These are phyloP conservation scores for Selenia dentaria DNA, from an alignment of 2,888 invertebrate genomes.

Conservation along the genomic window DNA sequence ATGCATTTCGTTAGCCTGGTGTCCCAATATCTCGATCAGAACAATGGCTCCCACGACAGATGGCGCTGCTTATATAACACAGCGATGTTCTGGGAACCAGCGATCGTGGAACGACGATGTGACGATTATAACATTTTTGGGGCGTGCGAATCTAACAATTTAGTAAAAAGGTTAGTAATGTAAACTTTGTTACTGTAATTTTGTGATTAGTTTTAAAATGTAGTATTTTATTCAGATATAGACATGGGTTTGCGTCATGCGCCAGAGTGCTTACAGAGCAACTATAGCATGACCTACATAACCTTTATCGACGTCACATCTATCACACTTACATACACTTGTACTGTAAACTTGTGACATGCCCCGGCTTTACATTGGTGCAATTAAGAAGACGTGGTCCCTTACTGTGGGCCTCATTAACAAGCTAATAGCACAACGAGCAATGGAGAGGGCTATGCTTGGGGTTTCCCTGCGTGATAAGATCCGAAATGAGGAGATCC, in stretches of 20 bases:
- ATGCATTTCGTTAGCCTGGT: constrained; percentile 23
- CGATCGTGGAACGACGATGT: constrained; percentile 1
- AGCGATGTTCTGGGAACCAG: constrained; percentile 14
- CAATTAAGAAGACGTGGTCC: too few relatives aligned
- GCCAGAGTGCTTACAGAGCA: too few relatives aligned
- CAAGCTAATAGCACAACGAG: too few relatives aligned
- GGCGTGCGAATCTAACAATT: constrained; percentile 26
- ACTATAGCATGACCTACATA: too few relatives aligned
- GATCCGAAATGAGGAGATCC: too few relatives aligned
- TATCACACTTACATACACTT: too few relatives aligned
- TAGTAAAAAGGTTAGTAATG: constrained; percentile 20
- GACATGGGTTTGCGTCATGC: neutral
- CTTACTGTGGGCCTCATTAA: too few relatives aligned
- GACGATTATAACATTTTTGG: constrained; percentile 27
- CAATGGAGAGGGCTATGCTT: too few relatives aligned
- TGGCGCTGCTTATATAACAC: constrained; percentile 28
- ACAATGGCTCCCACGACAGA: constrained; percentile 26
- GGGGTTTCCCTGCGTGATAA: too few relatives aligned
- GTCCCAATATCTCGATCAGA: constrained; percentile 28
- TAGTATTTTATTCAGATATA: neutral
- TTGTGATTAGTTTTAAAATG: neutral
- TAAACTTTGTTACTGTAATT: neutral
- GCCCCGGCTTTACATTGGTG: too few relatives aligned
- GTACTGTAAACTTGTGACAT: too few relatives aligned
- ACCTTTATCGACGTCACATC: too few relatives aligned